These are phyloP conservation scores for Barbus barbus DNA, from an alignment of 2,113 vertebrate species.

Conservation along the genomic window DNA sequence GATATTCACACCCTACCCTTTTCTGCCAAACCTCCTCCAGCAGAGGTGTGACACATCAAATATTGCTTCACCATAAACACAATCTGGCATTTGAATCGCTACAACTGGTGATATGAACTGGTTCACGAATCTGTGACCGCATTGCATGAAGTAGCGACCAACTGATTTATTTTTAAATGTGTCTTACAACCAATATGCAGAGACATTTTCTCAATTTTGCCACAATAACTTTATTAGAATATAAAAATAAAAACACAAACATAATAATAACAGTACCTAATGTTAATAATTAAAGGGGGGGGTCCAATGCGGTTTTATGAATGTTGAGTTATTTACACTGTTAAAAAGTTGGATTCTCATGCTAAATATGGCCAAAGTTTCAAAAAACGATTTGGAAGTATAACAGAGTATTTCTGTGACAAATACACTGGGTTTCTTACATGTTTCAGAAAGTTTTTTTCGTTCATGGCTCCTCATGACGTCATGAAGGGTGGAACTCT, in stretches of 20 bases:
- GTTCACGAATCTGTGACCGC: not conserved
- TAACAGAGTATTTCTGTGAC: too few species aligned
- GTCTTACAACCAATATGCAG: not conserved
- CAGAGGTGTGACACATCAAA: slow-evolving; percentile 18
- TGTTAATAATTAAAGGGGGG: too few species aligned
- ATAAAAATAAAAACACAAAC: not conserved
- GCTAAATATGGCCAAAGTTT: too few species aligned
- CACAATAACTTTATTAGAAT: not conserved
- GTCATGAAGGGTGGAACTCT: too few species aligned
- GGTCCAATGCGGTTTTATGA: too few species aligned
- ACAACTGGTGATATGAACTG: not conserved
- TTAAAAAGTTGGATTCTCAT: too few species aligned
- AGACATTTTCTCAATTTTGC: not conserved
- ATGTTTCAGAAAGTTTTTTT: too few species aligned
- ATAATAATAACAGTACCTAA: not conserved
- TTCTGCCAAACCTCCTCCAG: slow-evolving; percentile 30
- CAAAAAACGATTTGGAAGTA: too few species aligned
- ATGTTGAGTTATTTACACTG: too few species aligned
- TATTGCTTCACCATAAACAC: not conserved
- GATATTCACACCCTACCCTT: slow-evolving; percentile 26
- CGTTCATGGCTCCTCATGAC: too few species aligned
- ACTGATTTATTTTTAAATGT: not conserved
- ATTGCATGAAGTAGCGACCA: not conserved
- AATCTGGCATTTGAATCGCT: not conserved
- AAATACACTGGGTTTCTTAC: too few species aligned